Percentiles rank a stretch among this genome's conserved stretches.
phyloP scores from a whole-genome alignment of 2,797 vertebrate species.

The Myiotriccus ornatus region DNA sequence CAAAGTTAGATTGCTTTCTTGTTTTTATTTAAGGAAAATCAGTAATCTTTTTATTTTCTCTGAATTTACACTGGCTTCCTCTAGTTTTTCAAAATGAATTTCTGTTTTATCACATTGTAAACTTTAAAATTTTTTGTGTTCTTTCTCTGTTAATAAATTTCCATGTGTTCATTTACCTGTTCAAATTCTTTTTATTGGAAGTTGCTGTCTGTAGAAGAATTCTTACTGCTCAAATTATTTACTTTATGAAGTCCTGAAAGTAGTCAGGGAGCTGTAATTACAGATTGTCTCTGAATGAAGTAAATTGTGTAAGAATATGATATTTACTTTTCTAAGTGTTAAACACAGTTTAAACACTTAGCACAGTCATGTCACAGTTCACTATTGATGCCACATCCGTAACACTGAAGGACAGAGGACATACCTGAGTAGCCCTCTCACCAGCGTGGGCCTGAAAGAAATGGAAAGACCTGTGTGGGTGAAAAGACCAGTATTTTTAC shows the following conservation, averaged over 20 bases:
- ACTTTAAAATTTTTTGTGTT: neutral
- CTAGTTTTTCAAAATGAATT: neutral
- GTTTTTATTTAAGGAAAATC: neutral
- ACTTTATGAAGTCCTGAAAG: neutral
- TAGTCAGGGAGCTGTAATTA: neutral
- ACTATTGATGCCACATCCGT: neutral
- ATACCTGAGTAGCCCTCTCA: neutral
- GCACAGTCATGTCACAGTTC: neutral
- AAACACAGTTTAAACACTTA: neutral
- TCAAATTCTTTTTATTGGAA: neutral
- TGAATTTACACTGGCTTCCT: neutral
- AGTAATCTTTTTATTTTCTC: neutral
- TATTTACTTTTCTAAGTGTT: neutral
- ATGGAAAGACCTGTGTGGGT: neutral
- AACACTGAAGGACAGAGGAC: neutral
- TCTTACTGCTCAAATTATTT: neutral
- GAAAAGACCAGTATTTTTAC: neutral
- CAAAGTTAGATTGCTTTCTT: neutral
- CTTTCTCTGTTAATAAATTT: neutral
- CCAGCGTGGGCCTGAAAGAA: neutral
- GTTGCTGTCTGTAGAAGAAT: neutral
- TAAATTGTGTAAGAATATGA: neutral
- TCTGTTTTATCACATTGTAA: neutral
- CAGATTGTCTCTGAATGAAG: neutral
- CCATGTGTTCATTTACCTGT: neutral